Conservation (phyloP, 2,797 vertebrate genomes). For the Sebastes iracundus region DNA sequence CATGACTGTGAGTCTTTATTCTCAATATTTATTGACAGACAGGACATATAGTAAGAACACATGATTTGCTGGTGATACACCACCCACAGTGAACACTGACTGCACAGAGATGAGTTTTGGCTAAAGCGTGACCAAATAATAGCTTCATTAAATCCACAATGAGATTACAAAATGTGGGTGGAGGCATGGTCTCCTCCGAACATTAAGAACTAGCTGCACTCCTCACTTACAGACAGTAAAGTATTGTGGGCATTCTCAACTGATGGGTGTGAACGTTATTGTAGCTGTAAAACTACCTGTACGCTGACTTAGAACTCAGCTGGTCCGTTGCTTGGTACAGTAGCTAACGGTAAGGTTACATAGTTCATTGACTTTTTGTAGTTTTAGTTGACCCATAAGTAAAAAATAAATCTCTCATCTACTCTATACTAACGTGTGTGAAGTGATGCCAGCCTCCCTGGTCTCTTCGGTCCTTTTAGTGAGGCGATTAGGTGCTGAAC, state of each 20-base stretch:
- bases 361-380: too few species aligned
- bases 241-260: background rate
- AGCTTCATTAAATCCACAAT: background rate
- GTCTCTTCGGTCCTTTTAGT: too few species aligned
- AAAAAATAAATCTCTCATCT: too few species aligned
- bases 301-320: background rate
- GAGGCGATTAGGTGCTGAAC: too few species aligned
- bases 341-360: too few species aligned
- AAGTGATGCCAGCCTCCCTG: too few species aligned
- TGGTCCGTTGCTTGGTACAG: too few species aligned
- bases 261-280: background rate
- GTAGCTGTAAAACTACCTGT: background rate
- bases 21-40: background rate
- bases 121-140: background rate
- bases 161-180: background rate
- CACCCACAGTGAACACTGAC: background rate
- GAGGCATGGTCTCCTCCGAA: background rate
- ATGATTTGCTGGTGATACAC: background rate
- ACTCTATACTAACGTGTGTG: too few species aligned
- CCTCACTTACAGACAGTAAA: background rate
- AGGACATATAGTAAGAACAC: background rate
- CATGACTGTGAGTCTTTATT: background rate
- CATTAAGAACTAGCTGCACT: background rate
- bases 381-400: too few species aligned
- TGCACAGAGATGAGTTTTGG: background rate